A percentile compares a stretch with the other conserved stretches of the same genome.
Evolutionary conservation across 2,797 vertebrate genomes (phyloP).

Genomic region (Potorous gilbertii): DNA sequence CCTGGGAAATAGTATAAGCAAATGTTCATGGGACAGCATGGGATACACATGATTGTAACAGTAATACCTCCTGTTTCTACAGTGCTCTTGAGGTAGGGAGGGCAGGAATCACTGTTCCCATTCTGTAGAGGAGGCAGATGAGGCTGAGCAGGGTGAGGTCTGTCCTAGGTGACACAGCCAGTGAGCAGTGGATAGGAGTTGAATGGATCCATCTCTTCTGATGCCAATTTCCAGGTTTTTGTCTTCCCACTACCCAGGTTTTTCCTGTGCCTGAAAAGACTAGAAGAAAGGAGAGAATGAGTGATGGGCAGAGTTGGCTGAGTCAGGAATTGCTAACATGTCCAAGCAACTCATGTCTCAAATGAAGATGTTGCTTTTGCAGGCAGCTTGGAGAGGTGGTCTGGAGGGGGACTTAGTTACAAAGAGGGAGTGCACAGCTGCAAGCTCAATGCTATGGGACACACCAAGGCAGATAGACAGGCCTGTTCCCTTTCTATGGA

Average conservation of each 20-base stretch:
- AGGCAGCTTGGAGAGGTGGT: background rate
- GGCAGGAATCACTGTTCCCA: background rate
- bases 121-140: background rate
- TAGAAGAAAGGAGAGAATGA: slow-evolving; percentile 72
- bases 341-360: slow-evolving; percentile 68
- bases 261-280: slow-evolving; percentile 78
- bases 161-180: background rate
- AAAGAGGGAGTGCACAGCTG: slow-evolving; percentile 52
- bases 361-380: slow-evolving; percentile 65
- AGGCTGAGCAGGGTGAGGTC: too few relatives aligned
- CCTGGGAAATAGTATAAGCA: background rate
- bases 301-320: slow-evolving; percentile 66
- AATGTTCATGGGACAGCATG: background rate
- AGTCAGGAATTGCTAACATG: slow-evolving; percentile 61
- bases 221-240: background rate
- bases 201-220: background rate
- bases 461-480: background rate
- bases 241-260: slow-evolving; percentile 61
- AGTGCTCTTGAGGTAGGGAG: background rate
- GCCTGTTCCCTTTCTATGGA: background rate
- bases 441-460: background rate
- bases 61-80: background rate
- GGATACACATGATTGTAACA: background rate
- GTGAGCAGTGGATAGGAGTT: background rate
- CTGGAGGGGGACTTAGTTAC: slow-evolving; percentile 12